Evolutionary conservation across 2,888 invertebrate genomes (phyloP), one percentile per base, ranked within the genome.

Genomic region (Erpobdella octoculata): DNA sequence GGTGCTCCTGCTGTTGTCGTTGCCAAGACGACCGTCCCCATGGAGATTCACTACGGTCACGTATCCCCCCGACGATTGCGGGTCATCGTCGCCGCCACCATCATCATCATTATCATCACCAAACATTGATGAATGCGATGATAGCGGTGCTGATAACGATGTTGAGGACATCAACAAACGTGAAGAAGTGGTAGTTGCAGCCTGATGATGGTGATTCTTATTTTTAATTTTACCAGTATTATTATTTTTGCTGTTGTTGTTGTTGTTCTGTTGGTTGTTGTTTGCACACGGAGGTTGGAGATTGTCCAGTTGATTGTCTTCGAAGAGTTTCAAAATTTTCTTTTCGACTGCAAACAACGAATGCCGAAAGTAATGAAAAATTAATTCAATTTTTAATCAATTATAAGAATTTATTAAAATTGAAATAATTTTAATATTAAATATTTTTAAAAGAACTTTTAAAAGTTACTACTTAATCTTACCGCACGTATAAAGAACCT

Each of bases 401-500:
- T n/a, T 18, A 3, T 53, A 15, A 53, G 28, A n/a, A 25, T 53
- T 25, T 9, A 1, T 48, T 48, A n/a, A n/a, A n/a, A n/a, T 48
- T 21, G 21, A 53, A 53, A 53, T 53, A 41, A 41, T 41, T 41
- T 18, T 41, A 41, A 18, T 18, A 41, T 41, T 28, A 62, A 15
- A 12, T 25, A 12, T 35, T 9, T 5, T 31, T 8, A 35, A 35
- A 62, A 35, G n/a, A 15, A 15, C 15, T 46, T n/a, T 15, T 46
- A n/a, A 46, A 46, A 46, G 15, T n/a, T n/a, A n/a, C n/a, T 9
- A 59, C 21, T 9, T 25, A 41, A 9, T 15, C 70, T 70, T 15
- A 70, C 70, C 53, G 31, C 70, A 70, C 0, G 38, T 70, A 37
- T 70, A 70, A 28, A 21, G 15, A 25, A 70, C 15, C 33, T 59